Base-by-base conservation (phyloP, 2,888 invertebrate genomes). In the Spisula solida region DNA sequence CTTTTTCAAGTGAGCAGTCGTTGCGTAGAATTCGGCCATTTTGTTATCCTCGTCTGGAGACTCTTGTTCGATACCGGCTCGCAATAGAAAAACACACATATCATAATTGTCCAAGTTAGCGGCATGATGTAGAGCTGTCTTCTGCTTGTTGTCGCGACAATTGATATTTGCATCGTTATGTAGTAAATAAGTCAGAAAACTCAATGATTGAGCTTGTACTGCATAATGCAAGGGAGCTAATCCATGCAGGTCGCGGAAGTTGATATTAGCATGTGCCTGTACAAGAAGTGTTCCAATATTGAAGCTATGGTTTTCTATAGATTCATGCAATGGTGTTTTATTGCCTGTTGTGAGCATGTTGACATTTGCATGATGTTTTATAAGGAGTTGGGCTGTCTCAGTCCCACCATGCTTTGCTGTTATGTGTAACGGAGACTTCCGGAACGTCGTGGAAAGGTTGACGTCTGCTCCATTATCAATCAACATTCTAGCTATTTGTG, bases 381-480 rank as follows among this genome's bases (percentile, higher is more conserved):
- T 88, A 10, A 95, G 89, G 6, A 94, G 85, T 0, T 92, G 88
- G 29, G 94, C 93, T 14, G 94, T 93, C 18, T 94, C 94, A 10
- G 94, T 89, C 14, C 93, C 92, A 2, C 93, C 92, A 47, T 92
- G 85, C 41, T 88, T 89, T 18, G 95, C 93, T 25, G 94, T 93
- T 25, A 95, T 90, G 79, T 95, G 95, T 29, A 95, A 91, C 4
- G 94, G 94, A 34, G 95, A 94, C 87, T 95, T 95, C 41, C 95
- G 91, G 85, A 95, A 95, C 79, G 91, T 92, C 25, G 95, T 95
- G 14, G 95, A 94, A 25, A 95, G 88, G 85, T 94, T 95, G 29
- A 94, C 94, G 81, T 95, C 95, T 14, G 95, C 95, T n/a, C 95
- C 95, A 90, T 93, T 92, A 18, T 94, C 93, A 78, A 94, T 91